Evolutionary conservation across 2,113 vertebrate species (phyloP).

Genomic region (Plestiodon gilberti): DNA sequence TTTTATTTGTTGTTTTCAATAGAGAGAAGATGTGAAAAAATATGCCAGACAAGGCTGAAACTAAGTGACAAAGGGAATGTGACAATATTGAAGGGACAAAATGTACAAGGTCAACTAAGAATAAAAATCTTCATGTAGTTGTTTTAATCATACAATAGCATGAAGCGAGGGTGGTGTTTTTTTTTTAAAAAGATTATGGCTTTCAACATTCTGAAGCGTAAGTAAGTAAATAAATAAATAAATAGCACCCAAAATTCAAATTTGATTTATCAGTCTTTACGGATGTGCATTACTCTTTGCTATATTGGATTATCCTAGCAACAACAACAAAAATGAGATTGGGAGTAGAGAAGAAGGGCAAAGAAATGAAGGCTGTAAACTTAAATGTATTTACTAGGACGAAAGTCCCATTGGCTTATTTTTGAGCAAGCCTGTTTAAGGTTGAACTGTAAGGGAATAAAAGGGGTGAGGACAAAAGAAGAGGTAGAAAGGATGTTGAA

Average conservation of each 20-base stretch:
- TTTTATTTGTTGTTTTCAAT: neutral
- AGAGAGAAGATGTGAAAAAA: neutral
- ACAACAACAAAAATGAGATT: neutral
- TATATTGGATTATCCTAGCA: slow-evolving; percentile 3
- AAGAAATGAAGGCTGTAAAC: neutral
- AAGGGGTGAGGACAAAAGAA: no score
- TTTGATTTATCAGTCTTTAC: neutral
- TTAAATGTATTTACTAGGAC: neutral
- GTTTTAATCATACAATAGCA: neutral
- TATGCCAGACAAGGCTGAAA: neutral
- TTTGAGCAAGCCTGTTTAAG: neutral
- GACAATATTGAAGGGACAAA: neutral
- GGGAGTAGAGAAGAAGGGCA: neutral
- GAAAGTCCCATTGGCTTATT: neutral
- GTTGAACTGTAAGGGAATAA: neutral
- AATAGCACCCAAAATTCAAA: neutral
- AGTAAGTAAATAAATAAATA: no score
- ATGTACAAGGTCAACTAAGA: neutral
- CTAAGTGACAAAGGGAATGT: neutral
- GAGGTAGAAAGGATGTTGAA: neutral
- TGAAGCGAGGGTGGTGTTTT: neutral
- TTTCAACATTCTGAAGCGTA: slow-evolving; percentile 17
- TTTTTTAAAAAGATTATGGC: slow-evolving; percentile 9
- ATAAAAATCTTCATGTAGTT: neutral
- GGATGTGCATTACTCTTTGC: neutral